phyloP scores from a whole-genome alignment of 2,888 invertebrate species.

The Drymonia ruficornis region DNA sequence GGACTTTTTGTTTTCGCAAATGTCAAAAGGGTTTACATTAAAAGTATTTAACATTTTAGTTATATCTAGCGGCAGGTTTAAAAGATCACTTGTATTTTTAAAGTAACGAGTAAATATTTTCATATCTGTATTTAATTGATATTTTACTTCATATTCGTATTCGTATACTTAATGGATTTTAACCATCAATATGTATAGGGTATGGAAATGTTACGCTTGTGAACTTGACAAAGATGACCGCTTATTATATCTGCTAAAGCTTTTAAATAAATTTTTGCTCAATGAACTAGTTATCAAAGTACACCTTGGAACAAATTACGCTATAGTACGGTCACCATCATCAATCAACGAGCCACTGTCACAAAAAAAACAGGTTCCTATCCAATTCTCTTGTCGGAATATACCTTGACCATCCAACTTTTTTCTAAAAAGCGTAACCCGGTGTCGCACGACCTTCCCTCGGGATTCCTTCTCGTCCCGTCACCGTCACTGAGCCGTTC shows the following conservation, averaged over 20 bases:
- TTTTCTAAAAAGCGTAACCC: slow-evolving; percentile 46
- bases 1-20: slow-evolving; percentile 8
- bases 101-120: slow-evolving; percentile 1
- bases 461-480: slow-evolving; percentile 77
- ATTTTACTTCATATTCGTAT: slow-evolving; percentile 1
- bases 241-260: too few species aligned
- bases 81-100: background rate
- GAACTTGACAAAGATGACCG: too few species aligned
- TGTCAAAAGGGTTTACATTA: background rate
- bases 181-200: background rate
- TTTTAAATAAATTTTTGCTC: too few species aligned
- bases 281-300: background rate
- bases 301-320: background rate
- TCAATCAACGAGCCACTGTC: slow-evolving; percentile 35
- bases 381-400: slow-evolving; percentile 27
- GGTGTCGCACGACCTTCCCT: slow-evolving; percentile 65
- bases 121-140: background rate
- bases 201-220: too few species aligned
- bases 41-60: background rate
- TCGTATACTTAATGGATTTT: slow-evolving; percentile 15
- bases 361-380: slow-evolving; percentile 14
- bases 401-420: slow-evolving; percentile 34
- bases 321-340: slow-evolving; percentile 18
- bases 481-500: slow-evolving; percentile 57
- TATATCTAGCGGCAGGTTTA: background rate